A percentile compares a stretch with the other conserved stretches of the same genome.
Evolutionary conservation across 2,113 vertebrate species (phyloP).

Genomic region (Aramus guarauna): DNA sequence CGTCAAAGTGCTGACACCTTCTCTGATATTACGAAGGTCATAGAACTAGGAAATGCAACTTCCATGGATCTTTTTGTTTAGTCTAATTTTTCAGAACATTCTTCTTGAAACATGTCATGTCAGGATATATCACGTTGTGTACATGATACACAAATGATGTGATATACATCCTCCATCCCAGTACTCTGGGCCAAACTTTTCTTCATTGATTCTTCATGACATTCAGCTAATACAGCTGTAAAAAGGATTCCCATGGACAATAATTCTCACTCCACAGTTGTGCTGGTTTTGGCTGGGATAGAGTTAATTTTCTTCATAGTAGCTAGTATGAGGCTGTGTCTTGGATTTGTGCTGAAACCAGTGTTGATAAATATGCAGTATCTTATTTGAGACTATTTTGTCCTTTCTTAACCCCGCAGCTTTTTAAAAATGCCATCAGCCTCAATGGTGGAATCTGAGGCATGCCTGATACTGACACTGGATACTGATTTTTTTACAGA

Average conservation of each 20-base stretch:
- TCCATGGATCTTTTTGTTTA: neutral
- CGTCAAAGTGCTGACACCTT: conserved; percentile 5
- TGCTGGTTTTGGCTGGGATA: too few relatives aligned
- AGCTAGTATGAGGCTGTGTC: too few relatives aligned
- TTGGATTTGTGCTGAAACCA: too few relatives aligned
- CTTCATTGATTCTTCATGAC: neutral
- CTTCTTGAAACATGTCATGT: neutral
- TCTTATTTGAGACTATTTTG: neutral
- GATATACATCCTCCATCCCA: neutral
- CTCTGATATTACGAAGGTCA: neutral
- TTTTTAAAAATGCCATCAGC: neutral
- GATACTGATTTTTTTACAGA: neutral
- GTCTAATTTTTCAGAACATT: neutral
- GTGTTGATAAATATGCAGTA: neutral
- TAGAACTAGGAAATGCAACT: neutral
- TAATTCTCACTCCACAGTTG: neutral
- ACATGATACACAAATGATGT: neutral
- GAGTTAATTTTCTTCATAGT: too few relatives aligned
- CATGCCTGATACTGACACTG: neutral
- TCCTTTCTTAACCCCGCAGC: neutral
- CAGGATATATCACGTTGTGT: neutral
- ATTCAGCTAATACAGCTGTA: neutral
- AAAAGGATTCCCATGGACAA: neutral
- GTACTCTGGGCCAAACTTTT: neutral
- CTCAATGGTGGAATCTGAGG: rapidly evolving